Evolutionary conservation across 2,797 vertebrate genomes (phyloP), one percentile per base, ranked within the genome.

Genomic region (Acanthornis magna): DNA sequence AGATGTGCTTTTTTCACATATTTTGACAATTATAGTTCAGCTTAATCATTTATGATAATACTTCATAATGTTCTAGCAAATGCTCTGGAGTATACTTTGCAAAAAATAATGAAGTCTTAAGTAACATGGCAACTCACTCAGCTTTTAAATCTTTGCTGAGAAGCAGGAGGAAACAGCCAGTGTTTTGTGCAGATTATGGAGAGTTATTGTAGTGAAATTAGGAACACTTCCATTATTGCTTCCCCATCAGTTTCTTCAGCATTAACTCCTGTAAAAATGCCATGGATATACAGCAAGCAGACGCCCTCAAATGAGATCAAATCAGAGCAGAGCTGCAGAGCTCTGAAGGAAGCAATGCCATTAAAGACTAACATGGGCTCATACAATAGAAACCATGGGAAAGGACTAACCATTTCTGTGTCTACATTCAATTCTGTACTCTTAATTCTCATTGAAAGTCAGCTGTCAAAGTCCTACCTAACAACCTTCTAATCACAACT

Each of bases 11-110:
- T 95, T 93, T 95, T 96, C 96, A 94, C 95, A 40, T 94, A 96
- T 96, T 96, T 97, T 95, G 96, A 93, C 94, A 95, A 97, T 95
- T 97, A 96, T 57, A 76, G 91, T 94, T 96, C 88, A 84, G 83
- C 88, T 97, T 96, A 97, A 97, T 97, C 91, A 96, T 96, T 96
- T 97, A 97, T 90, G 87, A 95, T 94, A 95, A 85, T 93, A 93
- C 86, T 96, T 95, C 94, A 95, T 85, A 86, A 93, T 93, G 89
- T 93, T 96, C 84, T 62, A 95, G 84, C 32, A 75, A 97, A 96
- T 93, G 74, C 94, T 96, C 95, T 88, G 47, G 96, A 95, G 92
- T 71, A 96, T 92, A 95, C 90, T 96, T 94, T 82, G 84, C 82
- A 87, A 94, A 96, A 95, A 95, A 89, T 94, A 96, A 96, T 92